Evolutionary conservation across 2,113 vertebrate species (phyloP).

Genomic region (Terrapene triunguis): DNA sequence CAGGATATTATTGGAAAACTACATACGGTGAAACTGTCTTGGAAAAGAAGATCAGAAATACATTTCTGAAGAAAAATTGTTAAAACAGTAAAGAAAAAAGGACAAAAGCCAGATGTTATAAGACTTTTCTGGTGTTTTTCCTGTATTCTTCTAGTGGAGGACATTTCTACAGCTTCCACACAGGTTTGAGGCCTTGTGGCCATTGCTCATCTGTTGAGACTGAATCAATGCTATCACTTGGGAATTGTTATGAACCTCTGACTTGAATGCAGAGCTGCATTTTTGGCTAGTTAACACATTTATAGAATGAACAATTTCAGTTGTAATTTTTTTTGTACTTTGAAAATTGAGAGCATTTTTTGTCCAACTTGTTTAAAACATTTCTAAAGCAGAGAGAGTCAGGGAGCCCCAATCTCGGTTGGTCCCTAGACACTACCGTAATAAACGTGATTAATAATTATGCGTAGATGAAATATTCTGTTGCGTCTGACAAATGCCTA

Average conservation of each 20-base stretch:
- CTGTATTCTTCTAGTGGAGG: neutral
- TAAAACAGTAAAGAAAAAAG: neutral
- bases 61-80: slow-evolving; percentile 11
- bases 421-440: neutral
- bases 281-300: neutral
- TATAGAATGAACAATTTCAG: neutral
- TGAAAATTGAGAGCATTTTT: neutral
- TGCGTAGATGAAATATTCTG: neutral
- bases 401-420: neutral
- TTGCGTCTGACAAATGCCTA: slow-evolving; percentile 15
- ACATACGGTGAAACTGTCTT: neutral
- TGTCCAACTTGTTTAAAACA: neutral
- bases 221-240: neutral
- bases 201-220: slow-evolving; percentile 6
- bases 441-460: neutral
- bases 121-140: neutral
- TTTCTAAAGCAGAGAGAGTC: neutral
- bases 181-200: slow-evolving; percentile 14
- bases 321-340: neutral
- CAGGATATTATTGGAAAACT: slow-evolving; percentile 1
- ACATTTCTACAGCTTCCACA: neutral
- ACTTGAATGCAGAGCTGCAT: neutral
- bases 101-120: neutral
- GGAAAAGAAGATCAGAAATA: slow-evolving; percentile 11
- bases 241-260: neutral